phyloP scores from a whole-genome alignment of 2,888 invertebrate genomes.

The Thecophora atra region DNA sequence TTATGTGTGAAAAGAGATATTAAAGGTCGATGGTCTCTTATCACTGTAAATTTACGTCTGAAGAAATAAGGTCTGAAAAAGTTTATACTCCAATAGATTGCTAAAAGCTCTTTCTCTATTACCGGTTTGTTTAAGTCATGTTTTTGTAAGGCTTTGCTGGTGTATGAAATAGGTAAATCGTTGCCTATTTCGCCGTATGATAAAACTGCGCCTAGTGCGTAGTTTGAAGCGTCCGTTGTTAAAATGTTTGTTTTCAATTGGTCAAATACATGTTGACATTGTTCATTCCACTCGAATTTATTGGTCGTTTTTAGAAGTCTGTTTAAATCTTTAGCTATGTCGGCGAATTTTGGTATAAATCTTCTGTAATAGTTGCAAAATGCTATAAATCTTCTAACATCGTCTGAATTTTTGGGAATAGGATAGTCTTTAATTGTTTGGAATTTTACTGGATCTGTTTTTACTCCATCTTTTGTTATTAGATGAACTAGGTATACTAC shows the following conservation, averaged over 20 bases:
- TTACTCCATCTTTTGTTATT: constrained; percentile 40
- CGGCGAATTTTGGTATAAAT: constrained; percentile 43
- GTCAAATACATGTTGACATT: constrained; percentile 35
- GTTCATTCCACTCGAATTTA: constrained; percentile 37
- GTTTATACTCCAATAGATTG: constrained; percentile 14
- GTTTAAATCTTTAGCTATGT: constrained; percentile 41
- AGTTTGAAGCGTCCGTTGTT: constrained; percentile 45
- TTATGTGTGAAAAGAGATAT: constrained; percentile 1
- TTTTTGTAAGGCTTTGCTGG: neutral
- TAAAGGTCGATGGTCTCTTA: constrained; percentile 11
- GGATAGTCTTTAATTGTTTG: constrained; percentile 43
- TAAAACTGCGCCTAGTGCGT: constrained; percentile 12
- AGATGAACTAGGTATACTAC: constrained; percentile 26
- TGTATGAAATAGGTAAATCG: neutral
- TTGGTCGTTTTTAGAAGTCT: constrained; percentile 40
- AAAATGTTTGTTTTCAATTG: constrained; percentile 34
- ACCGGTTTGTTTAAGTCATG: constrained; percentile 3
- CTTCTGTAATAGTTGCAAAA: constrained; percentile 15
- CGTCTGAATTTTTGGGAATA: constrained; percentile 42
- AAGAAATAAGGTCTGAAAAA: constrained; percentile 8
- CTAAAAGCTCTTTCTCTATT: constrained; percentile 13
- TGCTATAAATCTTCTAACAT: constrained; percentile 41
- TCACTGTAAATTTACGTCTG: neutral
- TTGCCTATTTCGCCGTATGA: constrained; percentile 15
- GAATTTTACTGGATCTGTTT: constrained; percentile 21